Evolutionary conservation across 2,797 vertebrate species (phyloP).

Genomic region (Neosalanx taihuensis): DNA sequence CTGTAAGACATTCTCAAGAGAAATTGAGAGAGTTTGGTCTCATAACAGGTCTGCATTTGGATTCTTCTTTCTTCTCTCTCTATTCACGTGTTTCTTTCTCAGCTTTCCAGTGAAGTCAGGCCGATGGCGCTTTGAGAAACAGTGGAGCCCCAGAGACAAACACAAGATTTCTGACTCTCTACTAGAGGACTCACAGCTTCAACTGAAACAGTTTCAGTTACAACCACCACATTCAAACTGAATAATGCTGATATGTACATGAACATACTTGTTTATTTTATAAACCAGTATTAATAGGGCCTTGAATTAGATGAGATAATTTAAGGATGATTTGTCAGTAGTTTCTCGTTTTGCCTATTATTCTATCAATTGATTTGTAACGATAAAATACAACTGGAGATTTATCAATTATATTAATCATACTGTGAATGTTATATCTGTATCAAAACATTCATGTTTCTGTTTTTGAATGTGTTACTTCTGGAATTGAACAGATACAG

Average conservation of each 20-base stretch:
- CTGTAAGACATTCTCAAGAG: background rate
- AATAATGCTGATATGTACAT: background rate
- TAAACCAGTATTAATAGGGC: background rate
- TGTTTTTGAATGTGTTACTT: background rate
- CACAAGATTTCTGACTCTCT: background rate
- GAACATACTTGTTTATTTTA: no score
- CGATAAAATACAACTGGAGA: background rate
- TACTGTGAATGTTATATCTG: background rate
- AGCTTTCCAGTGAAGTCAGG: constrained; percentile 45
- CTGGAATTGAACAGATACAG: background rate
- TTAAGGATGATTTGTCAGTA: background rate
- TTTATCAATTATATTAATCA: background rate
- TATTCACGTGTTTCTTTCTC: constrained; percentile 11
- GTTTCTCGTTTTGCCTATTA: background rate
- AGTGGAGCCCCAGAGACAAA: constrained; percentile 1
- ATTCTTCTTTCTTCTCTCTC: background rate
- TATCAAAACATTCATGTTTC: no score
- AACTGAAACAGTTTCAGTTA: no score
- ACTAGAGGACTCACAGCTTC: no score
- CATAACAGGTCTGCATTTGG: background rate
- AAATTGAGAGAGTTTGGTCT: background rate
- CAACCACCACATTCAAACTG: no score
- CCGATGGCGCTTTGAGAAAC: constrained; percentile 4
- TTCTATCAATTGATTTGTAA: background rate
- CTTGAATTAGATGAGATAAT: constrained; percentile 6